Conservation (phyloP, 2,113 vertebrate species). For the Circaetus cinerascens region DNA sequence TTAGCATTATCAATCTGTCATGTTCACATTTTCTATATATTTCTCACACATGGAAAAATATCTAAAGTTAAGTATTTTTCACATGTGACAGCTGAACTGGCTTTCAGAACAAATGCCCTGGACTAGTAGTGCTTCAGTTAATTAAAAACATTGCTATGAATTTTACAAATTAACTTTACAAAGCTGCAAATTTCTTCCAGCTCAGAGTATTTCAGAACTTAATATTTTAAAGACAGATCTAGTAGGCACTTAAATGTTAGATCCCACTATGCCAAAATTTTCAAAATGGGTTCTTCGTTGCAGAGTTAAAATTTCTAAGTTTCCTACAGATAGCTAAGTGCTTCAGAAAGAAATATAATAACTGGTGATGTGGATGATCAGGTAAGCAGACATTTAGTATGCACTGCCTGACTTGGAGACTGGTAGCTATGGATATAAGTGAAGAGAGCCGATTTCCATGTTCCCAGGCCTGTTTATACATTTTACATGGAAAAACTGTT, state of each 20-base stretch:
- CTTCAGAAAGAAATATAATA: neutral
- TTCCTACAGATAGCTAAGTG: neutral
- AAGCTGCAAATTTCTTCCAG: neutral
- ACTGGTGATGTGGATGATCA: neutral
- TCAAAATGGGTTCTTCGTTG: neutral
- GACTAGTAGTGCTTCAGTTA: neutral
- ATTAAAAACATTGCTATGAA: neutral
- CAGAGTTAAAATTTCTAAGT: neutral
- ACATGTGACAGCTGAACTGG: neutral
- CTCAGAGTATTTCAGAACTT: neutral
- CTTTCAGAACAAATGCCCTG: neutral
- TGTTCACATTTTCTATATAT: neutral
- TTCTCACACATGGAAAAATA: neutral
- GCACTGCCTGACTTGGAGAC: neutral
- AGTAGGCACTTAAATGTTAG: neutral
- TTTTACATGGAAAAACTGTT: neutral
- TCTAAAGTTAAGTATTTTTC: neutral
- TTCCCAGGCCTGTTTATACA: neutral
- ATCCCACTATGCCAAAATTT: neutral
- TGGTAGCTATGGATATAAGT: neutral
- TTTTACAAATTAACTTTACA: neutral
- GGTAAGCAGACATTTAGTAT: neutral
- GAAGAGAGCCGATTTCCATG: neutral
- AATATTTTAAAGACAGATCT: neutral
- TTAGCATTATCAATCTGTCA: neutral